Conservation (phyloP, 2,888 invertebrate genomes). For the Hipparchia sbordonii region DNA sequence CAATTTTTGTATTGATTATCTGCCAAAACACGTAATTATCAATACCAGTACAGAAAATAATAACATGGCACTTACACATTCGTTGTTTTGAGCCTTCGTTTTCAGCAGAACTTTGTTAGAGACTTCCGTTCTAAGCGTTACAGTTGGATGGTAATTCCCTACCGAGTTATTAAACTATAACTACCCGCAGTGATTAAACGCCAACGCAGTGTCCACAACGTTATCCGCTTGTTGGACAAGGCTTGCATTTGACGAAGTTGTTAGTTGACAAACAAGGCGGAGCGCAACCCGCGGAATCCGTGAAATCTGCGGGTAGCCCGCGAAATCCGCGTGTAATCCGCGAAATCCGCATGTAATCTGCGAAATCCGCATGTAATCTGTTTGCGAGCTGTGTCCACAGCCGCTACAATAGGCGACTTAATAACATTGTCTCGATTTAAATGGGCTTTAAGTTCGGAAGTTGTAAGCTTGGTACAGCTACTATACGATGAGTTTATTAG, state of each 20-base stretch:
- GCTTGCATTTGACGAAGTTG: slow-evolving; percentile 19
- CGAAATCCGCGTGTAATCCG: slow-evolving; percentile 19
- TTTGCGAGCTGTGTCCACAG: slow-evolving; percentile 22
- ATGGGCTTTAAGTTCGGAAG: slow-evolving; percentile 31
- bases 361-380: slow-evolving; percentile 32
- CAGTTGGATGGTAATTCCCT: too few relatives aligned
- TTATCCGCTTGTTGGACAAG: background rate
- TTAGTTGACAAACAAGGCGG: slow-evolving; percentile 28
- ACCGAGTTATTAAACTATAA: background rate
- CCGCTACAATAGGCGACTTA: slow-evolving; percentile 11
- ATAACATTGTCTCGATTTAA: slow-evolving; percentile 28
- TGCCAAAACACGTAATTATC: too few relatives aligned
- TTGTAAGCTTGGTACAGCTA: slow-evolving; percentile 21
- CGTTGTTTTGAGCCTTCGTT: too few relatives aligned
- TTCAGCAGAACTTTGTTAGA: too few relatives aligned
- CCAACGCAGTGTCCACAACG: background rate
- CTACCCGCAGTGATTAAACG: background rate
- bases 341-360: slow-evolving; percentile 22
- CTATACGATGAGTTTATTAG: background rate
- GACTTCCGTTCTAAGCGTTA: too few relatives aligned
- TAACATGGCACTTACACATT: too few relatives aligned
- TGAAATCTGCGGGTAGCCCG: slow-evolving; percentile 19
- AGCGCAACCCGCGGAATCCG: background rate
- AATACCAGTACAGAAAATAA: too few relatives aligned
- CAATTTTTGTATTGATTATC: too few relatives aligned